Base-by-base conservation (phyloP, 2,797 vertebrate genomes). In the Podarcis siculus region DNA sequence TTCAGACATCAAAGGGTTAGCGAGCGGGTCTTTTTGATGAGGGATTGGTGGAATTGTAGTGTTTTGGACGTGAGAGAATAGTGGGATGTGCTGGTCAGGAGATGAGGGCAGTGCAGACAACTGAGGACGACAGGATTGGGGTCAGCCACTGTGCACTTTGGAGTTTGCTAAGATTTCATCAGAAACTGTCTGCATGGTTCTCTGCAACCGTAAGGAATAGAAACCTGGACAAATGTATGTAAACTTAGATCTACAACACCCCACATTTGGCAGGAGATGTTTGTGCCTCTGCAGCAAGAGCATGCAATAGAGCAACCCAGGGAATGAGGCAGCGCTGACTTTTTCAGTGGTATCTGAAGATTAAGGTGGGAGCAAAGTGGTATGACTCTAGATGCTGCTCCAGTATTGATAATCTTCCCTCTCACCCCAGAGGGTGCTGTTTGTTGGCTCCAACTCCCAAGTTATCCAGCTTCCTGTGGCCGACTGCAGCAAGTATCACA, bases 401-500 rank as follows among this genome's bases (percentile, higher is more conserved):
- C 23, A 19, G n/a, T 17, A 10, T 4, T 78, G 64, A 71, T 6
- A 0, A 25, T 0, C 1, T 7, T 2, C 4, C 1, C 73, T 10
- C 42, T 64, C 1, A 0, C 6, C 0, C 8, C 89, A 99, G 99
- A 98, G 97, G 78, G 76, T 98, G 91, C 95, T 99, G 3, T 98
- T 98, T 0, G 96, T 98, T 0, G 98, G 98, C 25, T 98, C 98
- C 3, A 97, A 97, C 0, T 95, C 98, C 58, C 98, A 98, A 0
- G 96, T 99, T 32, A 94, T 97, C 2, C 97, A 97, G 87, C 91
- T 99, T 30, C 98, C 98, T 0, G 88, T 98, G 86, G 97, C 98
- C 0, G 98, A 98, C 96, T 99, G 99, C 2, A 93, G 95, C 1
- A 98, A 98, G 90, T 99, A 99, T 94, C 96, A 89, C 89, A 98